Base-by-base conservation (phyloP, 2,797 vertebrate genomes). In the Aphelocoma californica region DNA sequence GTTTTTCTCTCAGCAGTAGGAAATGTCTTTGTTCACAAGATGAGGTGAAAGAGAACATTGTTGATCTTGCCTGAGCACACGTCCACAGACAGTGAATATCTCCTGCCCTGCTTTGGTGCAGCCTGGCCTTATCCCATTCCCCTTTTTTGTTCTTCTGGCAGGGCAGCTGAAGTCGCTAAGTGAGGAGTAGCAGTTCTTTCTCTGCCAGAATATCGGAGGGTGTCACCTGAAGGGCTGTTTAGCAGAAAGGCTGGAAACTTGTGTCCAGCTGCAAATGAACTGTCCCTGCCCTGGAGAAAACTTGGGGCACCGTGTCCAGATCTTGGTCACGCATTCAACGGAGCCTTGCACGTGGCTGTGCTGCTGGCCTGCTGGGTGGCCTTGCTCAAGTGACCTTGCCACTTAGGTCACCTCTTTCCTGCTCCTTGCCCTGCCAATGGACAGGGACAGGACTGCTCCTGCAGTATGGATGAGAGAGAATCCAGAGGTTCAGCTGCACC, bases 301-400 rank as follows among this genome's bases (percentile, higher is more conserved):
- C 32, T 32, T 3, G 4, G 57, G 61, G 34, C 10, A 40, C 29
- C 0, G 0, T 38, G 38, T 18, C 34, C 42, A 21, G 31, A 5
- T 17, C 17, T 8, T 2, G 1, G 31, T 42, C 38, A 12, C 4
- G 7, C 14, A 6, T 17, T 51, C 40, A 47, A 0, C 0, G 3
- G 31, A 65, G 36, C 31, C 50, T 74, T 1, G 7, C 4, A 2
- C 1, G 4, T 3, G 38, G 26, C 48, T 84, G 32, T 82, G 62
- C 60, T 44, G 29, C 29, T 45, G 36, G 7, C 38, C 72, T 73
- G 38, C 67, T 65, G 44, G 36, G 45, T 65, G 69, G 12, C 15
- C 19, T 72, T 18, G 56, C 34, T 53, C 18, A 15, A 48, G 19
- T 62, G 18, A 28, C 28, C 50, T 66, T 47, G 28, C 24, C 31